A percentile compares a stretch with the other conserved stretches of the same genome.
phyloP scores from a whole-genome alignment of 2,113 vertebrate genomes.

The Prunella fulvescens region DNA sequence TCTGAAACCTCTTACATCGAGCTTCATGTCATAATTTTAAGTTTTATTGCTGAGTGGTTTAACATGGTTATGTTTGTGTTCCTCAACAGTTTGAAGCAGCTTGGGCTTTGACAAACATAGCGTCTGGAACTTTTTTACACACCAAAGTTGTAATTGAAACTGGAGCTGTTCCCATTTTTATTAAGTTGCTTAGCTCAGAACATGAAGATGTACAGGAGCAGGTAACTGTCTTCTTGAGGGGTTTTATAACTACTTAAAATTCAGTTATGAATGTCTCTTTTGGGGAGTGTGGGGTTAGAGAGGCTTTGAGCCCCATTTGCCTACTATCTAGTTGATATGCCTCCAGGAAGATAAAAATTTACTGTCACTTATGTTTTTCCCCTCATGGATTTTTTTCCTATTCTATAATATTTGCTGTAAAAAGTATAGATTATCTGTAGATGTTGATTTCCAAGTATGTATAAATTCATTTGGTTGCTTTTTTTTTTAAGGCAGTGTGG shows the following conservation, averaged over 20 bases:
- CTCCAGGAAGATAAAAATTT: not conserved
- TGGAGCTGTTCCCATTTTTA: constrained; percentile 92
- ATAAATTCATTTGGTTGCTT: constrained; percentile 2
- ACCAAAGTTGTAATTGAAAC: constrained; percentile 94
- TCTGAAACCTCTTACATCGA: not conserved
- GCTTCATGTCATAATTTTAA: not conserved
- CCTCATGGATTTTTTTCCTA: not conserved
- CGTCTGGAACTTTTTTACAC: constrained; percentile 90
- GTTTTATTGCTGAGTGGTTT: not conserved
- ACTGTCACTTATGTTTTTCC: not conserved
- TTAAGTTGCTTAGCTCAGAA: constrained; percentile 87
- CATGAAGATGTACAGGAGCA: constrained; percentile 94
- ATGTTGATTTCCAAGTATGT: not conserved
- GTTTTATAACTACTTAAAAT: not conserved
- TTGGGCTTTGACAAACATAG: constrained; percentile 93
- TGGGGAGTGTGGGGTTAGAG: not conserved
- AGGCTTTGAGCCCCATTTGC: not conserved
- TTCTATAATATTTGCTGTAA: not conserved
- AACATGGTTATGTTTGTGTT: not conserved
- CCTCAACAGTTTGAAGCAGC: constrained; percentile 85
- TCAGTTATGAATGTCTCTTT: not conserved
- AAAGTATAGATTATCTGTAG: not conserved
- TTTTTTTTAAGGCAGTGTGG: constrained; percentile 86
- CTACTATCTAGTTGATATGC: not conserved
- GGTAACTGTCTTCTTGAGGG: constrained; percentile 68